phyloP scores from a whole-genome alignment of 2,888 invertebrate genomes.

The Cerceris ruficornis region DNA sequence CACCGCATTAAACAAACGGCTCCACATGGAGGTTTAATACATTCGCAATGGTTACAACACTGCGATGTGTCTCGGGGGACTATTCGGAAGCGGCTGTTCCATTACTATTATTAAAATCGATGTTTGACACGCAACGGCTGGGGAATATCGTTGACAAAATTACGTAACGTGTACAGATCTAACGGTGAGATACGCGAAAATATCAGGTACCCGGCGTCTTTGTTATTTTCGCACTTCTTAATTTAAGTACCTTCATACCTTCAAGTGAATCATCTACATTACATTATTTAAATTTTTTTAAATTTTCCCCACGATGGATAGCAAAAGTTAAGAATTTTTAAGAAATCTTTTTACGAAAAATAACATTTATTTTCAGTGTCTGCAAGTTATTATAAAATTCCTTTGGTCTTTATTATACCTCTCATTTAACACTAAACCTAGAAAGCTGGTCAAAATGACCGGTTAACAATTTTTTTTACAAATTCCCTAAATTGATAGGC shows the following conservation, averaged over 20 bases:
- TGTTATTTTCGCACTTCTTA: not conserved
- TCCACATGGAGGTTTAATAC: conserved; percentile 14
- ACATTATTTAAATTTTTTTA: not conserved
- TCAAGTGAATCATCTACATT: too few relatives aligned
- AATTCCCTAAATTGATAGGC: too few relatives aligned
- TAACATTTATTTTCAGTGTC: too few relatives aligned
- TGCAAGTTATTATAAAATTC: too few relatives aligned
- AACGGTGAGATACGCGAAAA: not conserved
- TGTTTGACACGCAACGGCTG: not conserved
- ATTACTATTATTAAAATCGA: conserved; percentile 38
- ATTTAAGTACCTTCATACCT: too few relatives aligned
- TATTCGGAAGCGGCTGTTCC: conserved; percentile 15
- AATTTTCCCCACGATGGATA: too few relatives aligned
- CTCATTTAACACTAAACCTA: too few relatives aligned
- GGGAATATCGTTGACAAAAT: not conserved
- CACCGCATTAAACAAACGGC: conserved; percentile 16
- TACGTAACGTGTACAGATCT: not conserved
- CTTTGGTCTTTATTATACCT: too few relatives aligned
- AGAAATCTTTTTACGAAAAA: not conserved
- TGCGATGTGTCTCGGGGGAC: conserved; percentile 9
- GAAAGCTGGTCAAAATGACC: too few relatives aligned
- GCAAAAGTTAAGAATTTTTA: not conserved
- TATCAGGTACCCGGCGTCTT: not conserved
- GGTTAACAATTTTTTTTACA: too few relatives aligned
- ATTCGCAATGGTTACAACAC: conserved; percentile 4